A percentile compares a stretch with the other conserved stretches of the same genome.
Conservation (phyloP, 2,888 invertebrate genomes). For the Netelia fuscicornis region DNA sequence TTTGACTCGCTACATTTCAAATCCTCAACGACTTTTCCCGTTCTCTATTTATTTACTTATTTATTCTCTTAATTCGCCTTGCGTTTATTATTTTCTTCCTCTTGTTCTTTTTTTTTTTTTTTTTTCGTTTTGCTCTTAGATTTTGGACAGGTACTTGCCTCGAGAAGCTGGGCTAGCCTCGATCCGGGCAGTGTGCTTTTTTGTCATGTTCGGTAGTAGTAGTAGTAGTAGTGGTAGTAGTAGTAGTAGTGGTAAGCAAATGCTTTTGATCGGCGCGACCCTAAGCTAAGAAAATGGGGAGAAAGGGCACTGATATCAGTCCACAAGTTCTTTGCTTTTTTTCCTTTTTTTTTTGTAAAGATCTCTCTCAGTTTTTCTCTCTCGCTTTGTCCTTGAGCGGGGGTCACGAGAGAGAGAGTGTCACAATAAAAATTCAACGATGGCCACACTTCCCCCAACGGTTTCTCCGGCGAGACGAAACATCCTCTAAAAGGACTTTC, state of each 20-base stretch:
- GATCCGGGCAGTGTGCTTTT: slow-evolving; percentile 85
- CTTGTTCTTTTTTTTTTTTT: not conserved
- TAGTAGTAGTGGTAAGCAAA: slow-evolving; percentile 85
- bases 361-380: slow-evolving; percentile 39
- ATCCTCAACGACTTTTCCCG: slow-evolving; percentile 8
- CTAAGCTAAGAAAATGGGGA: slow-evolving; percentile 85
- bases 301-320: slow-evolving; percentile 85
- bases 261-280: slow-evolving; percentile 85
- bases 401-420: slow-evolving; percentile 58
- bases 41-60: not conserved
- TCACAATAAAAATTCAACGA: slow-evolving; percentile 54
- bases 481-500: slow-evolving; percentile 57
- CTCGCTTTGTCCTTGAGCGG: slow-evolving; percentile 44
- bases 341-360: slow-evolving; percentile 35
- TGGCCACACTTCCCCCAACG: slow-evolving; percentile 58
- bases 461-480: slow-evolving; percentile 63
- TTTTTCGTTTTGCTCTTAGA: slow-evolving; percentile 62
- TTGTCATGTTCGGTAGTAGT: slow-evolving; percentile 85
- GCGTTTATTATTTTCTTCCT: too few species aligned
- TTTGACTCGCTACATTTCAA: not conserved
- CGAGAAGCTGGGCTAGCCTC: slow-evolving; percentile 84
- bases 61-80: not conserved
- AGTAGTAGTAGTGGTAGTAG: slow-evolving; percentile 84
- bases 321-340: slow-evolving; percentile 74
- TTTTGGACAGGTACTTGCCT: slow-evolving; percentile 84